Evolutionary conservation across 2,888 invertebrate species (phyloP).

Genomic region (Sipha maydis): DNA sequence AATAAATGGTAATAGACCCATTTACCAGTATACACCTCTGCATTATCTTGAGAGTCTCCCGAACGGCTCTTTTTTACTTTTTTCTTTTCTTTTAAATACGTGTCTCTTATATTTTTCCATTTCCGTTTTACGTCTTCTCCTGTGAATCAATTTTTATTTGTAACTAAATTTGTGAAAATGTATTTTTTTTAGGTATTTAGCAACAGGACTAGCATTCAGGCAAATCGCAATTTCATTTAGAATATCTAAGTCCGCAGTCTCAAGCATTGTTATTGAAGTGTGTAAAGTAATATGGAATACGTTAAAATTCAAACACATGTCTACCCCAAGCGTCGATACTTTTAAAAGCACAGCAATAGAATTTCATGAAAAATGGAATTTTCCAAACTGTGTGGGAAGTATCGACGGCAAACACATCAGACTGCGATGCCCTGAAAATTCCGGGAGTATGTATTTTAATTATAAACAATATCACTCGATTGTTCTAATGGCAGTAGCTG

Average conservation of each 20-base stretch:
- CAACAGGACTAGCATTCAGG: slow-evolving; percentile 64
- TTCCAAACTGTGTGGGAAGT: too few species aligned
- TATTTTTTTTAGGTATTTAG: slow-evolving; percentile 64
- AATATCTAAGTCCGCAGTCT: slow-evolving; percentile 64
- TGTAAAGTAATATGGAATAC: slow-evolving; percentile 64
- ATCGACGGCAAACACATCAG: too few species aligned
- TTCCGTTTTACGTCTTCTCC: too few species aligned
- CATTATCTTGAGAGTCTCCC: too few species aligned
- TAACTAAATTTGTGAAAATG: too few species aligned
- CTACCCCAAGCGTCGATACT: slow-evolving; percentile 63
- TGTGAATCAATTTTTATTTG: too few species aligned
- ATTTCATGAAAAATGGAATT: slow-evolving; percentile 59
- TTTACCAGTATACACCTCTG: too few species aligned
- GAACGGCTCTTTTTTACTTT: slow-evolving; percentile 14
- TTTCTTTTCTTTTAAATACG: slow-evolving; percentile 35
- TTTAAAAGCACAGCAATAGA: slow-evolving; percentile 64
- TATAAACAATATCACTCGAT: too few species aligned
- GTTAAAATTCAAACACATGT: slow-evolving; percentile 64
- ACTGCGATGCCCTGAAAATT: too few species aligned
- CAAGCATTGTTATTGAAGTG: slow-evolving; percentile 64
- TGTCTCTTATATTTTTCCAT: slow-evolving; percentile 51
- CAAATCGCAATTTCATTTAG: slow-evolving; percentile 64
- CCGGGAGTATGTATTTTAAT: too few species aligned
- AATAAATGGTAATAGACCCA: too few species aligned
- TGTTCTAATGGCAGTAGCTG: slow-evolving; percentile 21